Base-by-base conservation (phyloP, 2,797 vertebrate genomes). In the Epinephelus awoara region DNA sequence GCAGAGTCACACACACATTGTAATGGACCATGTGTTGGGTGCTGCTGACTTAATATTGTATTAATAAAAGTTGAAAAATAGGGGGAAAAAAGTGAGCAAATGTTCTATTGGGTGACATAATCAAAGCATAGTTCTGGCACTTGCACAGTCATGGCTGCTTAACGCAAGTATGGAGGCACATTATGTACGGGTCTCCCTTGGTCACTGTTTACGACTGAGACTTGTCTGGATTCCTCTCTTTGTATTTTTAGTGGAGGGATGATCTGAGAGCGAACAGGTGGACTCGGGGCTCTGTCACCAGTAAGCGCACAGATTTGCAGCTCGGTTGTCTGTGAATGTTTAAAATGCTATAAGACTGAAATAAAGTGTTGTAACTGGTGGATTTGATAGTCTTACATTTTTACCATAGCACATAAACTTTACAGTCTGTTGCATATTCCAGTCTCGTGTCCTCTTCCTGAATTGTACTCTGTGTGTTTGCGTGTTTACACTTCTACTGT, bases 191-290 rank as follows among this genome's bases (percentile, higher is more conserved):
- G 68, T 77, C 59, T 75, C 74, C 57, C 74, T 80, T 2, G 34
- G 79, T 72, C 73, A 79, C 81, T 85, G 84, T 89, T 91, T 89
- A 86, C 57, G 83, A 91, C 78, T 69, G 51, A 65, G 84, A 84
- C 87, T 91, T 85, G 86, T 85, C 82, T 83, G 81, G 81, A 91
- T 89, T 90, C 86, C 85, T 86, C 42, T 61, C 75, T 84, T 80
- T 83, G 85, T 92, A 91, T 92, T 93, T 93, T 92, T 91, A 92
- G 89, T 46, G 76, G 79, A 83, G 79, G 82, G 88, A 87, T 88
- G 87, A 91, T 86, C 86, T 76, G 85, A 84, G 79, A 46, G 77
- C 2, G 72, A 91, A 92, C 93, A 92, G 92, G 88, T 94, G 94
- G 88, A 86, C 71, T 66, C 2, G 2, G 8, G 23, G 19, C 79